Percentiles rank a stretch among this genome's conserved stretches.
These are phyloP conservation scores for Pimephales promelas DNA, from an alignment of 2,113 vertebrate species.

Conservation along the genomic window DNA sequence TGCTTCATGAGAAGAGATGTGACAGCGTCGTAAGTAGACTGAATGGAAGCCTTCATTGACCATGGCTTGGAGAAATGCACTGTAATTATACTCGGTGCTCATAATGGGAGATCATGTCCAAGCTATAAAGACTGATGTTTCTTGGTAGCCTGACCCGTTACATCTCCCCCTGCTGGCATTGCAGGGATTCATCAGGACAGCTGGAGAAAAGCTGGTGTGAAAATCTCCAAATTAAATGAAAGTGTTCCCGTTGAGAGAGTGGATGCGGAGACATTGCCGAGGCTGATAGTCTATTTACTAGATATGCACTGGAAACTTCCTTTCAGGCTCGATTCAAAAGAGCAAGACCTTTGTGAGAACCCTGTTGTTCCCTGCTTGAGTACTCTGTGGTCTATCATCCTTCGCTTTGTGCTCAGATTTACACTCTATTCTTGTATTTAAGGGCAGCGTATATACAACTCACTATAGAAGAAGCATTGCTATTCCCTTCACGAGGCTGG, in stretches of 20 bases:
- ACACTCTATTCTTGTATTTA: slow-evolving; percentile 8
- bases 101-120: slow-evolving; percentile 55
- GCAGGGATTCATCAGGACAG: not conserved
- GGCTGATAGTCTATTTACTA: slow-evolving; percentile 14
- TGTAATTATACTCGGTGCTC: slow-evolving; percentile 64
- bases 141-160: too few relatives aligned
- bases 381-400: not conserved
- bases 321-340: slow-evolving; percentile 21
- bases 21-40: slow-evolving; percentile 66
- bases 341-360: slow-evolving; percentile 7
- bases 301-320: not conserved
- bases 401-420: slow-evolving; percentile 15
- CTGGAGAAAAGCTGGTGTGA: not conserved
- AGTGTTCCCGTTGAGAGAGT: not conserved
- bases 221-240: slow-evolving; percentile 10
- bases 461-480: slow-evolving; percentile 5
- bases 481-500: slow-evolving; percentile 57
- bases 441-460: not conserved
- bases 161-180: not conserved
- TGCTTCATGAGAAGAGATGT: slow-evolving; percentile 58
- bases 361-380: not conserved
- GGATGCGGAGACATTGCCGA: not conserved
- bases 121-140: slow-evolving; percentile 49
- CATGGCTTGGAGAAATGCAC: slow-evolving; percentile 59
- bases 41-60: slow-evolving; percentile 61